Evolutionary conservation across 2,888 invertebrate species (phyloP).

Genomic region (Campoletis raptor): DNA sequence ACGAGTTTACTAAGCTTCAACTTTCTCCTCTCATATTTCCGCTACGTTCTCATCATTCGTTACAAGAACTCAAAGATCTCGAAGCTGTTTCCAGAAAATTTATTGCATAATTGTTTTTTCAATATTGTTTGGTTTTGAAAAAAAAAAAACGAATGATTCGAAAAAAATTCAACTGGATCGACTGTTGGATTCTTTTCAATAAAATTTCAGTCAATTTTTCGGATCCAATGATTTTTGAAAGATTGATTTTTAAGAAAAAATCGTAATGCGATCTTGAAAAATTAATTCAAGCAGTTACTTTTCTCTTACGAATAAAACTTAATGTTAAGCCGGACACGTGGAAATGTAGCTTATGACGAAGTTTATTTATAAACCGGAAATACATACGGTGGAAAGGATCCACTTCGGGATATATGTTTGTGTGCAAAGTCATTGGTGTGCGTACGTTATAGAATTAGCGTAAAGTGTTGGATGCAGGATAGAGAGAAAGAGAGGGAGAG

Average conservation of each 20-base stretch:
- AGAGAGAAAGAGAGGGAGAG: slow-evolving; percentile 11
- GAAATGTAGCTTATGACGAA: slow-evolving; percentile 71
- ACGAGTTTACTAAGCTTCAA: slow-evolving; percentile 38
- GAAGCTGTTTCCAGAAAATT: slow-evolving; percentile 26
- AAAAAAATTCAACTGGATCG: neutral
- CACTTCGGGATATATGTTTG: slow-evolving; percentile 14
- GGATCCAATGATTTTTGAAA: neutral
- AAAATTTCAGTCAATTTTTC: neutral
- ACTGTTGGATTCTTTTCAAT: neutral
- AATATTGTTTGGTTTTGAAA: neutral
- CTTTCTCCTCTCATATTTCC: slow-evolving; percentile 27
- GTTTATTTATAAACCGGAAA: slow-evolving; percentile 78
- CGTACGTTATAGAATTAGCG: slow-evolving; percentile 34
- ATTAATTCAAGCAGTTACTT: slow-evolving; percentile 6
- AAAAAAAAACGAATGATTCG: too few species aligned
- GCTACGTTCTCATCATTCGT: slow-evolving; percentile 17
- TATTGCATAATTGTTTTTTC: neutral
- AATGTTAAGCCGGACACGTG: slow-evolving; percentile 66
- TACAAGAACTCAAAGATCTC: neutral
- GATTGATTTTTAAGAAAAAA: neutral
- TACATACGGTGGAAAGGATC: slow-evolving; percentile 53
- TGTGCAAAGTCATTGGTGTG: slow-evolving; percentile 27
- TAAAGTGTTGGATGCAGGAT: neutral
- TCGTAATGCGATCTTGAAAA: neutral
- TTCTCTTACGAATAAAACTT: slow-evolving; percentile 7